Evolutionary conservation across 2,888 invertebrate genomes (phyloP), one percentile per base, ranked within the genome.

Genomic region (Himalopsyche tibetana): DNA sequence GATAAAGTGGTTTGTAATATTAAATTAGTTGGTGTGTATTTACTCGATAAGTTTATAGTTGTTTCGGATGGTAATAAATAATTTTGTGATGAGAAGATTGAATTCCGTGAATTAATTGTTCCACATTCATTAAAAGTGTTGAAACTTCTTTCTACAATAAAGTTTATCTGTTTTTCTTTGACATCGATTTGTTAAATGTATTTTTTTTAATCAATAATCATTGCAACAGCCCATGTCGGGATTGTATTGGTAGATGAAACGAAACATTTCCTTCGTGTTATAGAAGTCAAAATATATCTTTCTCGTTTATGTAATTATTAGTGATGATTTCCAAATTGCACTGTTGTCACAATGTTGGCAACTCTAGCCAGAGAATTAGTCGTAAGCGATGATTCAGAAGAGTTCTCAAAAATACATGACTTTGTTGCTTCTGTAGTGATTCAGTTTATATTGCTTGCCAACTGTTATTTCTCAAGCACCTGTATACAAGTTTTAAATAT

Each of bases 401-500:
- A 74, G 28, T 74, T 38, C 74, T 38, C 74, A 74, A 74, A 74
- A 74, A 74, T 74, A 38, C 36, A 36, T 74, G 74, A 51, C 45
- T 12, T 45, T 55, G 82, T 82, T 12, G 28, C 55, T 19, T 55
- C 17, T 45, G 28, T 82, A 12, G 51, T 82, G 82, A 82, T 55
- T 55, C 55, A 82, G 38, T 38, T 45, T 55, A 55, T 55, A 38
- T 80, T 17, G 45, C 80, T 42, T 80, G 80, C 80, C 80, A 80
- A 80, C 19, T 55, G 55, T 55, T 38, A 55, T 55, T 38, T 56
- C 63, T 74, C 74, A 74, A 74, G 74, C 74, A 69, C 83, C 83
- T 83, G 63, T 83, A 69, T 63, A 63, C 55, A 83, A 63, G 38
- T 79, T 56, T 84, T 28, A 55, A 81, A 55, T 81, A 84, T 81